phyloP scores from a whole-genome alignment of 2,888 invertebrate genomes.

The Limenitis camilla region DNA sequence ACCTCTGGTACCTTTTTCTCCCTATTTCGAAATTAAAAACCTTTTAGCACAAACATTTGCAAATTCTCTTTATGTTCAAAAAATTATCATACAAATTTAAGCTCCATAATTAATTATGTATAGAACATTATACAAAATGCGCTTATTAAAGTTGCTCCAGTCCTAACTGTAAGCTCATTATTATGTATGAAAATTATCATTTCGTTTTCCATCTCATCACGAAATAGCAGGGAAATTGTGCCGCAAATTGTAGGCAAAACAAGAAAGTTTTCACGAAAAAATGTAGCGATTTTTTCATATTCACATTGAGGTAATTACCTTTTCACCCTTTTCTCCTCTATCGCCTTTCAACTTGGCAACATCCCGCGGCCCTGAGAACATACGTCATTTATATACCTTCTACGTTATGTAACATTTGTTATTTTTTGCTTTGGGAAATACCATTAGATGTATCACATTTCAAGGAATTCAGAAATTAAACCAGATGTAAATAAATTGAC shows the following conservation, averaged over 20 bases:
- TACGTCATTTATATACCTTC: conserved; percentile 34
- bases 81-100: no score
- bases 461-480: no score
- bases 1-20: conserved; percentile 79
- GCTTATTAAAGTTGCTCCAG: conserved; percentile 1
- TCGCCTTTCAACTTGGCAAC: conserved; percentile 33
- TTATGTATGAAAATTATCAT: conserved; percentile 19
- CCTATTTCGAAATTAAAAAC: conserved; percentile 36
- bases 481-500: no score
- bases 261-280: conserved; percentile 13
- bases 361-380: conserved; percentile 48
- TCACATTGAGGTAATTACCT: conserved; percentile 48
- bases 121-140: conserved; percentile 7
- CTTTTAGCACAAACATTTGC: no score
- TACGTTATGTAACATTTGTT: conserved; percentile 28
- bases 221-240: conserved; percentile 17
- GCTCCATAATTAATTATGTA: neutral
- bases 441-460: no score
- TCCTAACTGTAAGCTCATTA: conserved; percentile 13
- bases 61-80: no score
- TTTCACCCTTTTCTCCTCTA: conserved; percentile 58
- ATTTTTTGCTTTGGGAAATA: no score
- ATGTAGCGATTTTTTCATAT: conserved; percentile 14
- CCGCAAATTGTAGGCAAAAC: conserved; percentile 15
- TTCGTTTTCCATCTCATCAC: conserved; percentile 18